A percentile compares a stretch with the other conserved stretches of the same genome.
Evolutionary conservation across 2,888 invertebrate genomes (phyloP).

Genomic region (Eucriotettix oculatus): DNA sequence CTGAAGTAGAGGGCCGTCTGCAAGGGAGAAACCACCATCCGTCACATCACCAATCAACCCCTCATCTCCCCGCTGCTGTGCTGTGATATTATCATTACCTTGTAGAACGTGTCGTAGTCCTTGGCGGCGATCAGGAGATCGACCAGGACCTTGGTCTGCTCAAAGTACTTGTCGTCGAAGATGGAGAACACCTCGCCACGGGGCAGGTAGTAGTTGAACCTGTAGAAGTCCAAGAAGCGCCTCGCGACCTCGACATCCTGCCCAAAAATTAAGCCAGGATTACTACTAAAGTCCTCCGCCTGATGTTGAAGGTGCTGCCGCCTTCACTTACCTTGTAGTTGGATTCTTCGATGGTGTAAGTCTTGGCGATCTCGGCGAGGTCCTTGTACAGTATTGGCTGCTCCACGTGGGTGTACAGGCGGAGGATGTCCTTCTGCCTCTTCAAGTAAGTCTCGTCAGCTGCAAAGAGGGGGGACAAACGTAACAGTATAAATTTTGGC

Average conservation of each 20-base stretch:
- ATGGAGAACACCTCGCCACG: constrained; percentile 32
- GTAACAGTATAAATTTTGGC: too few species aligned
- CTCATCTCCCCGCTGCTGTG: too few species aligned
- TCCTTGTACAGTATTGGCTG: constrained; percentile 39
- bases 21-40: not conserved
- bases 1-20: constrained; percentile 48
- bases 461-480: constrained; percentile 16
- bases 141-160: constrained; percentile 34
- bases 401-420: constrained; percentile 41
- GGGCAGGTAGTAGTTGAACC: constrained; percentile 32
- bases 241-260: constrained; percentile 25
- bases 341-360: constrained; percentile 41
- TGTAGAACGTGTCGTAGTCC: constrained; percentile 41
- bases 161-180: constrained; percentile 23
- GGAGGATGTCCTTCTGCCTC: constrained; percentile 38
- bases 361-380: constrained; percentile 35
- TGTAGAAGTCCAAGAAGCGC: constrained; percentile 13
- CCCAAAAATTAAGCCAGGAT: not conserved
- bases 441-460: constrained; percentile 37
- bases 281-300: too few species aligned
- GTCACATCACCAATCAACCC: too few species aligned
- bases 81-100: constrained; percentile 13
- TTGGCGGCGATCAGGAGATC: constrained; percentile 40
- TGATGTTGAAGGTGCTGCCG: too few species aligned
- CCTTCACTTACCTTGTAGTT: constrained; percentile 30